Base-by-base conservation (phyloP, 2,797 vertebrate genomes). In the Paramormyrops hopkinsi region DNA sequence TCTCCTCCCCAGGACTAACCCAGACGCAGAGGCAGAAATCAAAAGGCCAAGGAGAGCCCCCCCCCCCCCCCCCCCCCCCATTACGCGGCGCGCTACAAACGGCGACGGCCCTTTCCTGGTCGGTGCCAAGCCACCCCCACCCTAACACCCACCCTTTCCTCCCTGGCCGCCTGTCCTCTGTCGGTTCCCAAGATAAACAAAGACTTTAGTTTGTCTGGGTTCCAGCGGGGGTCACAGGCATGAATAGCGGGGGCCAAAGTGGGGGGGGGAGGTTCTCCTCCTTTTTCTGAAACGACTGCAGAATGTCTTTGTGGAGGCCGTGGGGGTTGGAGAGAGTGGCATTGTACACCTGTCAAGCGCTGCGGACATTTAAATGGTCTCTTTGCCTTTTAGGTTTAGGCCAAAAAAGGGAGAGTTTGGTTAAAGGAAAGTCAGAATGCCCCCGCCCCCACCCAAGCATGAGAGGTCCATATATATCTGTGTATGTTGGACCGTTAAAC, bases 191-290 rank as follows among this genome's bases (percentile, higher is more conserved):
- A 92, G 92, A 92, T 91, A 93, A 93, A 94, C 93, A 93, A 93
- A 94, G 93, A 92, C 90, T 93, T 89, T 90, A 90, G 92, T 94
- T 93, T 90, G 94, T 95, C 94, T 94, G 94, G 92, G 93, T 90
- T 93, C 89, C 89, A 91, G 88, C 89, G 69, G 91, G 92, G 93
- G 92, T 94, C 92, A 92, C 44, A 59, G 44, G 89, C 88, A 91
- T 93, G 92, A 93, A 93, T 94, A 88, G 53, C 69, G 88, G 89
- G 76, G 93, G 91, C 93, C 91, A 92, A 89, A 88, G 90, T 88
- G 89, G 92, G 89, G 91, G 90, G 90, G 87, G 89, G 91, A 88
- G 91, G 90, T 90, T 89, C 87, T 86, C 86, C 84, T 90, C 86
- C 65, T 73, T 87, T 86, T 50, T 89, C 90, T 90, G 84, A 90